A percentile compares a stretch with the other conserved stretches of the same genome.
phyloP scores from a whole-genome alignment of 1,140 invertebrate species.

The Ceratina australensis region DNA sequence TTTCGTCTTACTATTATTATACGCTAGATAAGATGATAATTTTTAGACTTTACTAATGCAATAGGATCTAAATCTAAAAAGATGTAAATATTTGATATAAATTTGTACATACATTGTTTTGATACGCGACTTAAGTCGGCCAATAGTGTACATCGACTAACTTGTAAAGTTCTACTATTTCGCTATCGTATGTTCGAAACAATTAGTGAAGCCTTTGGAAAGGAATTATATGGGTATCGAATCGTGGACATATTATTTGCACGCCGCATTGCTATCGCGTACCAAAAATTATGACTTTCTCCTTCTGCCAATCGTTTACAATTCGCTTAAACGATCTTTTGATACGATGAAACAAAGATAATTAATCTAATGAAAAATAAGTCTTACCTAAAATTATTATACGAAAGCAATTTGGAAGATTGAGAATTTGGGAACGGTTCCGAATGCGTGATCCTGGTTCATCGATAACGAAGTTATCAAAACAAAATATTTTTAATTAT shows the following conservation, averaged over 20 bases:
- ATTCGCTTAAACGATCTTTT: neutral
- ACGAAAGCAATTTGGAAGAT: no score
- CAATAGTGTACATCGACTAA: constrained; percentile 46
- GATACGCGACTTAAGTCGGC: constrained; percentile 46
- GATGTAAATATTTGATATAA: constrained; percentile 67
- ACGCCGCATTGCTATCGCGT: constrained; percentile 38
- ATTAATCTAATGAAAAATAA: no score
- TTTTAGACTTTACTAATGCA: constrained; percentile 50
- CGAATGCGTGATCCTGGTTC: constrained; percentile 1
- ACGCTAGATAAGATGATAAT: constrained; percentile 52
- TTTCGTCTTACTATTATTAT: constrained; percentile 53
- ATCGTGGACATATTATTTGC: constrained; percentile 51
- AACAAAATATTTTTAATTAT: constrained; percentile 34
- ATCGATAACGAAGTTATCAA: constrained; percentile 15
- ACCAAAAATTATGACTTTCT: constrained; percentile 30
- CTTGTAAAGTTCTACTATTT: constrained; percentile 48
- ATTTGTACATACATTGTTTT: constrained; percentile 68
- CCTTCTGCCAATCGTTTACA: neutral
- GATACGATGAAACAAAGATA: neutral
- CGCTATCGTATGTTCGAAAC: constrained; percentile 35
- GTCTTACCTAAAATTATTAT: no score
- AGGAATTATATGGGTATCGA: constrained; percentile 31
- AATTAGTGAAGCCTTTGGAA: constrained; percentile 59
- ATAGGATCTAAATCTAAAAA: constrained; percentile 54
- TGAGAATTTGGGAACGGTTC: constrained; percentile 18